These are phyloP conservation scores for Corella eumyota DNA, from an alignment of 23 tunicate species.

Conservation along the genomic window DNA sequence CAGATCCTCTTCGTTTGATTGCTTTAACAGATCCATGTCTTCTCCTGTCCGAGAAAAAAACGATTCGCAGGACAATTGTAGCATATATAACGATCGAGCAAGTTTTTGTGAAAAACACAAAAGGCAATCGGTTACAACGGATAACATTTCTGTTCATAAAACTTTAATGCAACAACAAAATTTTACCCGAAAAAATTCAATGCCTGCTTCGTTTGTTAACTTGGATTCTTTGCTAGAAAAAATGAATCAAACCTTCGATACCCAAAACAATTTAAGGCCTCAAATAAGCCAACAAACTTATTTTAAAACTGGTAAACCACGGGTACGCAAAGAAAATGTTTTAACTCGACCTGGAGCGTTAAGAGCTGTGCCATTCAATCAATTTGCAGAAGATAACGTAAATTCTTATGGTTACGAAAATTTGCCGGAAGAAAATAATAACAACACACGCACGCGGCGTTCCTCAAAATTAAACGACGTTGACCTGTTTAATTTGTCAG, in stretches of 20 bases:
- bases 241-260: neutral
- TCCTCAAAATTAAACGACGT: conserved; percentile 9
- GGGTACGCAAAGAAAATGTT: neutral
- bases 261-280: neutral
- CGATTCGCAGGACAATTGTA: neutral
- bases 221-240: neutral
- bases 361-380: too few relatives aligned
- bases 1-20: neutral
- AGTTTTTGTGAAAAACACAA: too few relatives aligned
- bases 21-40: conserved; percentile 8
- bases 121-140: too few relatives aligned
- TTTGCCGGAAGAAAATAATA: neutral
- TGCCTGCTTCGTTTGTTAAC: conserved; percentile 1
- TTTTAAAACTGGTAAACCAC: neutral
- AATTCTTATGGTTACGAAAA: neutral
- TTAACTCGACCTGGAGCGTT: too few relatives aligned
- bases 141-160: neutral
- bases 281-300: too few relatives aligned
- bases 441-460: neutral
- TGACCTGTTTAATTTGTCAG: conserved; percentile 13
- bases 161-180: neutral
- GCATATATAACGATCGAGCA: conserved; percentile 1
- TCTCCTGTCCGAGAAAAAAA: conserved; percentile 4
- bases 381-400: neutral
- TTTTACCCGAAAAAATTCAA: conserved; percentile 2